These are phyloP conservation scores for Phragmatobia fuliginosa DNA, from an alignment of 2,888 invertebrate genomes.

Conservation along the genomic window DNA sequence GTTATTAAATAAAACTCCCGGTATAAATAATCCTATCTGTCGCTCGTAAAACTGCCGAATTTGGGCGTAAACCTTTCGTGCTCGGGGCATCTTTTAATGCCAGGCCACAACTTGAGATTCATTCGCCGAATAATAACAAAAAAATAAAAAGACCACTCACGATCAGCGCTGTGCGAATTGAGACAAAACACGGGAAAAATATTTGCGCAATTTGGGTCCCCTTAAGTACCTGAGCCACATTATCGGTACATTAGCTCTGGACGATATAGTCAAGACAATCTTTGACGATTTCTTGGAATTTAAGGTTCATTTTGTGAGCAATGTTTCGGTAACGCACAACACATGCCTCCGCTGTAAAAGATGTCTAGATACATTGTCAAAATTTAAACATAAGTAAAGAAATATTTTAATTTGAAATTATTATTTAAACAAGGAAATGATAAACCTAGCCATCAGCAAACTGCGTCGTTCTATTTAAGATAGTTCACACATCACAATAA, in stretches of 20 bases:
- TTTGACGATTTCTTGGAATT: not conserved
- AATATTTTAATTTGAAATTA: not conserved
- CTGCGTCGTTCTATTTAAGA: conserved; percentile 62
- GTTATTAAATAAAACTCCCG: conserved; percentile 75
- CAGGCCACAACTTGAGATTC: conserved; percentile 52
- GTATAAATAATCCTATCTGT: conserved; percentile 75
- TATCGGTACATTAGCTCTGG: not conserved
- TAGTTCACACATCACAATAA: conserved; percentile 83
- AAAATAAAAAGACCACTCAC: conserved; percentile 8
- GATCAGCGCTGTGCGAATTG: not conserved
- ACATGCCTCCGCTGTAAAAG: not conserved
- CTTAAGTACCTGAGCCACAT: not conserved
- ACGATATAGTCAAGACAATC: not conserved
- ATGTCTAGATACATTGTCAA: too few species aligned
- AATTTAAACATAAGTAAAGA: too few species aligned
- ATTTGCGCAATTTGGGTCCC: conserved; percentile 1
- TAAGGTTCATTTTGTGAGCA: not conserved
- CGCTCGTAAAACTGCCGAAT: conserved; percentile 74
- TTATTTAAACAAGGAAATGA: conserved; percentile 26
- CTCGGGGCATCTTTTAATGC: conserved; percentile 53
- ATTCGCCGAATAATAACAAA: conserved; percentile 43
- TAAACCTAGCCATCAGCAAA: conserved; percentile 55
- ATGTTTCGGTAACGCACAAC: not conserved
- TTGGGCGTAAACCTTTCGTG: conserved; percentile 61
- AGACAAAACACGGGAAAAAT: conserved; percentile 8